Conservation (phyloP, 92 coral and sea anemone species). For the Porites rus region DNA sequence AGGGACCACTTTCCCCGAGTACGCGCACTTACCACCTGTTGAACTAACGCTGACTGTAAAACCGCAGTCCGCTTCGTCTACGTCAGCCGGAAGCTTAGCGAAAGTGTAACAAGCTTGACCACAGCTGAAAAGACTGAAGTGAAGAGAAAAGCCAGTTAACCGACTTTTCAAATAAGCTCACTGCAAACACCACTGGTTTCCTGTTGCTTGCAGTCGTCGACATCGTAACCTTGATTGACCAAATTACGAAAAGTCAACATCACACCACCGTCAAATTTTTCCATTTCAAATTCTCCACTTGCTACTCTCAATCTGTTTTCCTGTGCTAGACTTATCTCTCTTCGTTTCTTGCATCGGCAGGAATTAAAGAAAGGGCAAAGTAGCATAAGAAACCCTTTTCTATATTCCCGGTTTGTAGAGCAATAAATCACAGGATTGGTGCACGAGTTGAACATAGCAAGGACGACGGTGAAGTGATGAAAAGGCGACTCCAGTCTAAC, state of each 20-base stretch:
- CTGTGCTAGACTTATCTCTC: background rate
- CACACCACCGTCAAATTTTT: slow-evolving; percentile 31
- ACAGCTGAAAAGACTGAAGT: slow-evolving; percentile 66
- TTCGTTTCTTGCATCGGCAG: background rate
- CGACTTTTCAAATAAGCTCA: no score
- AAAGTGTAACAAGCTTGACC: slow-evolving; percentile 59
- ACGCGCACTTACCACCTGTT: slow-evolving; percentile 91
- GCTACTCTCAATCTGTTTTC: background rate
- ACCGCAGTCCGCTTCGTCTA: slow-evolving; percentile 89
- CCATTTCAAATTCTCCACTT: background rate
- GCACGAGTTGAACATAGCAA: slow-evolving; percentile 78
- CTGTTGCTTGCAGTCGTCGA: background rate
- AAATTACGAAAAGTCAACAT: slow-evolving; percentile 16
- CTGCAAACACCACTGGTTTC: background rate
- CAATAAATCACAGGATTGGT: slow-evolving; percentile 81
- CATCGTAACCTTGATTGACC: slow-evolving; percentile 10
- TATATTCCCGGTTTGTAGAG: slow-evolving; percentile 70
- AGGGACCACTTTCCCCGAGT: slow-evolving; percentile 24
- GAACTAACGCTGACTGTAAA: slow-evolving; percentile 87
- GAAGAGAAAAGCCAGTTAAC: slow-evolving; percentile 38
- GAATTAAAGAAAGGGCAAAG: slow-evolving; percentile 26
- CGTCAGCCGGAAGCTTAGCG: slow-evolving; percentile 69
- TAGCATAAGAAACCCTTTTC: slow-evolving; percentile 48
- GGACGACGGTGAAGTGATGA: slow-evolving; percentile 72
- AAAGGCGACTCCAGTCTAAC: slow-evolving; percentile 64